Percentiles rank a stretch among this genome's conserved stretches.
Evolutionary conservation across 2,888 invertebrate genomes (phyloP).

Genomic region (Drosophila engyochracea): DNA sequence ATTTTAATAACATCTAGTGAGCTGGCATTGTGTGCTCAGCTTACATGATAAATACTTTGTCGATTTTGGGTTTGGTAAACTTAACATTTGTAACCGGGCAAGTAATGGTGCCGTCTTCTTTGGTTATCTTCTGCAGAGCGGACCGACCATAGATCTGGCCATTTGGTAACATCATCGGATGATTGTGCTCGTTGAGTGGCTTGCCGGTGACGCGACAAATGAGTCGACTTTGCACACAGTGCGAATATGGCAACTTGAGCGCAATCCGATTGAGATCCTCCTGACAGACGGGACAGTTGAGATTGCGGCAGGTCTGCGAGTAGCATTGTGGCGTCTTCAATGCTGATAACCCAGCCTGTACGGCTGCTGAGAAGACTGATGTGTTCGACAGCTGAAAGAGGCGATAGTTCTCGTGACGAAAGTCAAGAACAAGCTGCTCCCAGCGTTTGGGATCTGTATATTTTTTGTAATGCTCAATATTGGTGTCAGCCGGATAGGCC

Average conservation of each 20-base stretch:
- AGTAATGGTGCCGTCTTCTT: constrained; percentile 95
- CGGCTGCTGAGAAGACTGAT: constrained; percentile 95
- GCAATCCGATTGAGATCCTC: constrained; percentile 95
- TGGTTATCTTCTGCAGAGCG: constrained; percentile 96
- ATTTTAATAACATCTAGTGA: constrained; percentile 27
- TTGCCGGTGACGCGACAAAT: constrained; percentile 96
- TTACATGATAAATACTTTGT: constrained; percentile 99
- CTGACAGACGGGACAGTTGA: constrained; percentile 97
- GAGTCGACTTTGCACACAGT: constrained; percentile 97
- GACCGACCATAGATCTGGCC: constrained; percentile 98
- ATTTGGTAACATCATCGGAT: constrained; percentile 99
- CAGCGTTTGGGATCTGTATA: constrained; percentile 90
- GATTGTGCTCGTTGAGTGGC: constrained; percentile 98
- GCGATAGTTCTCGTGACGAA: constrained; percentile 96
- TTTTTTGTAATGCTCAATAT: constrained; percentile 89
- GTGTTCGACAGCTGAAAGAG: constrained; percentile 96
- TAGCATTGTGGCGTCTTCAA: constrained; percentile 97
- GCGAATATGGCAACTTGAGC: constrained; percentile 95
- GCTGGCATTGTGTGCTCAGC: constrained; percentile 10
- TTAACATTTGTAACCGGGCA: constrained; percentile 98
- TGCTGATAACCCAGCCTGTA: constrained; percentile 94
- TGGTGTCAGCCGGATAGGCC: constrained; percentile 94
- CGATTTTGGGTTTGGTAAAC: constrained; percentile 95
- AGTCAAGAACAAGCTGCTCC: constrained; percentile 94
- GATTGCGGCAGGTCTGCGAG: constrained; percentile 89